A percentile compares a stretch with the other conserved stretches of the same genome.
Conservation (phyloP, 1,140 invertebrate genomes). For the Aphelenchoides avenae region DNA sequence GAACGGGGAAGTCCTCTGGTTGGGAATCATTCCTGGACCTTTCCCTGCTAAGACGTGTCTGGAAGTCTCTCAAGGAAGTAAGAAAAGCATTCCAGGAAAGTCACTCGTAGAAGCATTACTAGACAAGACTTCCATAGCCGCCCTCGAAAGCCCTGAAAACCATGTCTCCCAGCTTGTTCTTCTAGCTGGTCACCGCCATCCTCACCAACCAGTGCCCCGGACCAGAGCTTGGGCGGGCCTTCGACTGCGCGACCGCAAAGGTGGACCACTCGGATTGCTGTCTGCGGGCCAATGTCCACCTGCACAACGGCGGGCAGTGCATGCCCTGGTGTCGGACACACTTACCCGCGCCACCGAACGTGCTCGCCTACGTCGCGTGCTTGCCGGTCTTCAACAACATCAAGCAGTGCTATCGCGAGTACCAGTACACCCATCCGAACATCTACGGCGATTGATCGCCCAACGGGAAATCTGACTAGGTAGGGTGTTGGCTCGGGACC, state of each 20-base stretch:
- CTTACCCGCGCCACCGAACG: constrained; percentile 40
- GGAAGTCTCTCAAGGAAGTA: too few species aligned
- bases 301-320: constrained; percentile 37
- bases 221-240: constrained; percentile 39
- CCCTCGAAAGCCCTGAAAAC: background rate
- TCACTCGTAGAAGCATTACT: too few species aligned
- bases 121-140: background rate
- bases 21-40: background rate
- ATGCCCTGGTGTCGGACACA: constrained; percentile 46
- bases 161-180: background rate
- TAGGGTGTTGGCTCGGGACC: too few species aligned
- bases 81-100: too few species aligned
- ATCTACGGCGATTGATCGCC: constrained; percentile 45
- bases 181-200: constrained; percentile 35
- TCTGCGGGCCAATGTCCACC: constrained; percentile 28
- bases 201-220: constrained; percentile 41
- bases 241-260: constrained; percentile 43
- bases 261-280: constrained; percentile 43
- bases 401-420: constrained; percentile 40
- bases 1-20: too few species aligned
- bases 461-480: too few species aligned
- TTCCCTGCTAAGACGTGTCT: constrained; percentile 8
- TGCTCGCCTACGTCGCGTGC: constrained; percentile 36
- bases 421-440: constrained; percentile 38
- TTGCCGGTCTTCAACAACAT: constrained; percentile 39